A percentile compares a stretch with the other conserved stretches of the same genome.
These are phyloP conservation scores for Macropis europaea DNA, from an alignment of 2,888 invertebrate genomes.

Conservation along the genomic window DNA sequence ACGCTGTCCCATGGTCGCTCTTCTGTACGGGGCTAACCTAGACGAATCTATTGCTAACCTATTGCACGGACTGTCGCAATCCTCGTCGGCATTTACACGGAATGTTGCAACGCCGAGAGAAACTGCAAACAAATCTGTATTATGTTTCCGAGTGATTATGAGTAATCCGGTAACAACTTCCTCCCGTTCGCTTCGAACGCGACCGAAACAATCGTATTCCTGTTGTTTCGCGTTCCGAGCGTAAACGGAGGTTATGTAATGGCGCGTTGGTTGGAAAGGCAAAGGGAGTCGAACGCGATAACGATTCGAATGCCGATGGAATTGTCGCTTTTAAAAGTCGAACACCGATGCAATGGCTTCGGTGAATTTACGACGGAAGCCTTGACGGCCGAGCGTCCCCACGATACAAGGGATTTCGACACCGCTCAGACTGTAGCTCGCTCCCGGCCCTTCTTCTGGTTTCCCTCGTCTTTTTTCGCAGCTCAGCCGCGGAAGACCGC, in stretches of 20 bases:
- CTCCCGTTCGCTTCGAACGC: conserved; percentile 35
- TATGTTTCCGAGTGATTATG: conserved; percentile 27
- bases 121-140: conserved; percentile 9
- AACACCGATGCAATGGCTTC: not conserved
- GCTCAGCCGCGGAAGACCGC: not conserved
- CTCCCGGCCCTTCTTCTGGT: conserved; percentile 10
- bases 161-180: conserved; percentile 46
- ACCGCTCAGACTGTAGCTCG: not conserved
- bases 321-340: not conserved
- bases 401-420: not conserved
- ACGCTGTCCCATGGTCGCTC: conserved; percentile 21
- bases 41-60: no score
- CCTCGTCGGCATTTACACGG: not conserved
- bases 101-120: not conserved
- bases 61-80: no score
- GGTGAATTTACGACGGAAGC: not conserved
- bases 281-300: not conserved
- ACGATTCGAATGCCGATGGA: not conserved
- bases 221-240: conserved; percentile 18
- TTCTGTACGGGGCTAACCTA: no score
- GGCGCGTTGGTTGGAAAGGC: not conserved
- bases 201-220: conserved; percentile 37
- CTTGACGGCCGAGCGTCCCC: not conserved
- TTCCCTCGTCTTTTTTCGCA: not conserved
- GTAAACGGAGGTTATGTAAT: conserved; percentile 16